Evolutionary conservation across 2,888 invertebrate genomes (phyloP).

Genomic region (Chymomyza caudatula): DNA sequence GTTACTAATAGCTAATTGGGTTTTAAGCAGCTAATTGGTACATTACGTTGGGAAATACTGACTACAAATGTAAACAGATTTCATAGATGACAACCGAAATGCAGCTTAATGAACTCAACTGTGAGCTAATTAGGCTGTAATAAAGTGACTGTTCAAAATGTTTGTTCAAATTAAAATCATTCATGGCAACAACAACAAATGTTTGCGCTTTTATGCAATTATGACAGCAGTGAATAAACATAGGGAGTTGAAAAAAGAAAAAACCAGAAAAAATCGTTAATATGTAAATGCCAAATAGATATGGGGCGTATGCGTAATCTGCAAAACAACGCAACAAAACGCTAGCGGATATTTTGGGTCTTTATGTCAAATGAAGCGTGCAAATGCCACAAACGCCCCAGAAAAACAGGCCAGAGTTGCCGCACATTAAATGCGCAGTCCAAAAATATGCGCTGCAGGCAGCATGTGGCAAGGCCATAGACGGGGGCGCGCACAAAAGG

Average conservation of each 20-base stretch:
- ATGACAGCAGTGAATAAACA: background rate
- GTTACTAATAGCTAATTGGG: background rate
- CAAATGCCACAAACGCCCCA: constrained; percentile 65
- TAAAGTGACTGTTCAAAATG: background rate
- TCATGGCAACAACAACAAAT: background rate
- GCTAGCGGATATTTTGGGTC: constrained; percentile 63
- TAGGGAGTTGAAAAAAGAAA: background rate
- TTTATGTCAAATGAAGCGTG: constrained; percentile 72
- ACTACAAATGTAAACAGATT: background rate
- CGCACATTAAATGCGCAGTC: constrained; percentile 63
- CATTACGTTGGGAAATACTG: background rate
- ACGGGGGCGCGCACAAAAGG: background rate
- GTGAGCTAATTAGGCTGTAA: background rate
- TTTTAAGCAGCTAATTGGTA: background rate
- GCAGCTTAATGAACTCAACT: background rate
- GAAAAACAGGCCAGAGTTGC: constrained; percentile 12
- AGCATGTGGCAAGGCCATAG: background rate
- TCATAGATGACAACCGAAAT: background rate
- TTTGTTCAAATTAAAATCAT: background rate
- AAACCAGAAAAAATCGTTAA: constrained; percentile 13
- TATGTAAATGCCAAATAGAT: constrained; percentile 46
- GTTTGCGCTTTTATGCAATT: background rate
- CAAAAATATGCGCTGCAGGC: constrained; percentile 58
- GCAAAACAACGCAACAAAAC: constrained; percentile 26
- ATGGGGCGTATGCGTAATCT: constrained; percentile 62